Base-by-base conservation (phyloP, 2,113 vertebrate genomes). In the Syngnathus typhle region DNA sequence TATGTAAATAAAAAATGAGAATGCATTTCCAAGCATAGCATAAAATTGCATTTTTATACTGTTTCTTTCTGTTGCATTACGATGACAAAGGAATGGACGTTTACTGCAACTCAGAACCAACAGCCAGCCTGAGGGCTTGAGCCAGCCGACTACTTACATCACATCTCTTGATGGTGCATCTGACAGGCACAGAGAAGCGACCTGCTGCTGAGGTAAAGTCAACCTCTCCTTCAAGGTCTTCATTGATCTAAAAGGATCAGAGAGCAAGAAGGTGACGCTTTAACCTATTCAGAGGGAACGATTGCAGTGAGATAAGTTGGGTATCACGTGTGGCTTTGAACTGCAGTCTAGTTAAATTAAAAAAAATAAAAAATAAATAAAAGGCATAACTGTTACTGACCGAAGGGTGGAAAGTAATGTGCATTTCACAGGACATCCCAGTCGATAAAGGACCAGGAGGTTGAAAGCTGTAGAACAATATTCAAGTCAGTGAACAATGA, bases 381-480 rank as follows among this genome's bases (percentile, higher is more conserved):
- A 11, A 21, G 11, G 38, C 27, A 43, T 58, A 49, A 52, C 32
- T 44, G 4, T 1, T 39, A 86, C 94, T 91, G 79, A 98, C 96
- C 93, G 85, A 81, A 16, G 96, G 94, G 64, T 90, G 93, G 85
- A 99, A 99, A 44, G 90, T 87, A 62, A 91, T 89, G 15, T 91
- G 73, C 1, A 93, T 70, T 46, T 95, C 91, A 74, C 91, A 98
- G 69, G 94, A 91, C 94, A 98, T 98, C 52, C 95, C 96, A 12
- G 94, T 62, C 49, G 91, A 89, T 70, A 98, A 80, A 52, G 87
- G 89, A 2, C 93, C 93, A 1, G 95, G 93, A 19, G 94, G 92
- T 39, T 93, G 79, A 75, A 96, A 97, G 73, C 96, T 98, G 75
- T 12, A 71, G 87, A n/a, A 71, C 43, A 79, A 71, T 21, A 74